Evolutionary conservation across 1,140 invertebrate species (phyloP).

Genomic region (Euschistus heros): DNA sequence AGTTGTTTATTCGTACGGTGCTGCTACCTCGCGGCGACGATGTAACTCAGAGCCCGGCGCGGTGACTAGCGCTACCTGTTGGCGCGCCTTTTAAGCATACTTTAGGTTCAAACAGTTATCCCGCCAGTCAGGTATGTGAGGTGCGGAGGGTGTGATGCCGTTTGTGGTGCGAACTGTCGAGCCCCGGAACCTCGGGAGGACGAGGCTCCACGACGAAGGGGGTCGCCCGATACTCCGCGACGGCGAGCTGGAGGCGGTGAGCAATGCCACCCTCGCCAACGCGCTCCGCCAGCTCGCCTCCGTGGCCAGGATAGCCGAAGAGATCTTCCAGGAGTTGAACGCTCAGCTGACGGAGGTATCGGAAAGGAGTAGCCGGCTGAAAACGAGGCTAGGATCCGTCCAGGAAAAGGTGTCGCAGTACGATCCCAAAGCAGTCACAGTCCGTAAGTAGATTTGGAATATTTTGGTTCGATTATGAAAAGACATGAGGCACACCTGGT

Average conservation of each 20-base stretch:
- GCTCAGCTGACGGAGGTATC: constrained; percentile 53
- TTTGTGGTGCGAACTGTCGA: constrained; percentile 59
- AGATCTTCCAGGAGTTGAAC: constrained; percentile 63
- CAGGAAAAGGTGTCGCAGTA: constrained; percentile 47
- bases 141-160: constrained; percentile 42
- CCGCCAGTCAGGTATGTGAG: neutral
- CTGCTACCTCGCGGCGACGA: no score
- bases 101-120: no score
- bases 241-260: constrained; percentile 60
- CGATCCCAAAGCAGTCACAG: constrained; percentile 68
- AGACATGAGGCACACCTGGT: no score
- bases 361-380: constrained; percentile 50
- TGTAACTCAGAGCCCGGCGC: no score
- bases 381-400: constrained; percentile 47
- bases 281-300: constrained; percentile 64
- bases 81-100: no score
- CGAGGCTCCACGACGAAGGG: constrained; percentile 44
- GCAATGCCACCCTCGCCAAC: constrained; percentile 64
- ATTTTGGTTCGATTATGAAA: no score
- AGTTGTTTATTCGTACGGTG: no score
- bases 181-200: constrained; percentile 53
- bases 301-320: constrained; percentile 61
- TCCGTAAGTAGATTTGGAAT: constrained; percentile 55
- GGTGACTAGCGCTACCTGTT: no score
- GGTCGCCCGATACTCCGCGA: constrained; percentile 48